phyloP scores from a whole-genome alignment of 1,140 invertebrate species.

The Trachelipus rathkii region DNA sequence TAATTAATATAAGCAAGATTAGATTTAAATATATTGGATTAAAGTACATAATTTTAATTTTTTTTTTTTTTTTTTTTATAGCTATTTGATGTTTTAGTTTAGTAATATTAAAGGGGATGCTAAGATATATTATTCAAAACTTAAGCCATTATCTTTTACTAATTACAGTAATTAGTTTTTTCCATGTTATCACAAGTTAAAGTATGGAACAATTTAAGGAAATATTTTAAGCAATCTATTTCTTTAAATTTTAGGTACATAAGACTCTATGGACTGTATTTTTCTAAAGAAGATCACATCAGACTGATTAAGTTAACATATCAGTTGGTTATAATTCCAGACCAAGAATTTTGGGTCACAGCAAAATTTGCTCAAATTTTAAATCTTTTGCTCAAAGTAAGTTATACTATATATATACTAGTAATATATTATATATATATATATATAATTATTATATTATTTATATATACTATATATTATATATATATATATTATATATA shows the following conservation, averaged over 20 bases:
- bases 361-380: conserved; percentile 63
- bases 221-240: not conserved
- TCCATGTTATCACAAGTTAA: not conserved
- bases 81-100: no score
- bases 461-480: not conserved
- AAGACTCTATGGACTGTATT: conserved; percentile 55
- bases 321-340: conserved; percentile 68
- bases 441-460: conserved; percentile 9
- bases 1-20: no score
- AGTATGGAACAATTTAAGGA: not conserved
- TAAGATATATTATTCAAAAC: no score
- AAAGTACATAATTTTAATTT: no score
- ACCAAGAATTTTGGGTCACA: conserved; percentile 69
- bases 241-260: conserved; percentile 53
- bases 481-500: conserved; percentile 49
- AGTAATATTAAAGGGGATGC: no score
- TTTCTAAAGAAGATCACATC: conserved; percentile 86
- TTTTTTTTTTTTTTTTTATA: no score
- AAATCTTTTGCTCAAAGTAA: conserved; percentile 55
- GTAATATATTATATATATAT: not conserved
- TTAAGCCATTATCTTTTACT: not conserved
- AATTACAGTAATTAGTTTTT: not conserved
- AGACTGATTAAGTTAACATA: conserved; percentile 77
- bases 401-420: conserved; percentile 50
- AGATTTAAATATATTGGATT: no score